Conservation (phyloP, 2,888 invertebrate species). For the Eupithecia insigniata region DNA sequence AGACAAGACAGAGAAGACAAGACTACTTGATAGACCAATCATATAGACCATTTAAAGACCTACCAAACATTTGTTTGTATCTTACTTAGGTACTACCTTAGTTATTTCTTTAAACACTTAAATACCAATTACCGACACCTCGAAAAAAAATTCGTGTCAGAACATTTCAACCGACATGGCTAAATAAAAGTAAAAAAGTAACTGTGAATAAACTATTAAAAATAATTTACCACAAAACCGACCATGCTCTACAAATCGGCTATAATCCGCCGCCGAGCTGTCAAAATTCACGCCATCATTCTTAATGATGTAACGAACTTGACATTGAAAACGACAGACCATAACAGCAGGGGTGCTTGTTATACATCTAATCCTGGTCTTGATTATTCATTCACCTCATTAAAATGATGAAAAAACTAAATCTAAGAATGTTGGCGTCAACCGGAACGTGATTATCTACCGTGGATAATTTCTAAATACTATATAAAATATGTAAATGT, state of each 20-base stretch:
- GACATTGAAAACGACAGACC: slow-evolving; percentile 45
- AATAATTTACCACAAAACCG: slow-evolving; percentile 4
- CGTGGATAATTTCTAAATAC: not conserved
- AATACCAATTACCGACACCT: not conserved
- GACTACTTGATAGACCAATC: not conserved
- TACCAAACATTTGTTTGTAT: not conserved
- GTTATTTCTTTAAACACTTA: not conserved
- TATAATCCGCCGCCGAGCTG: slow-evolving; percentile 49
- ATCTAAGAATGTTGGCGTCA: not conserved
- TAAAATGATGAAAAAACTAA: not conserved
- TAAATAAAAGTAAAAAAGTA: not conserved
- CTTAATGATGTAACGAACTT: slow-evolving; percentile 55
- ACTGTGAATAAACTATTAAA: not conserved
- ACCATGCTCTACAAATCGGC: slow-evolving; percentile 2
- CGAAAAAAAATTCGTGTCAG: not conserved
- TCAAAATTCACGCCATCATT: slow-evolving; percentile 56
- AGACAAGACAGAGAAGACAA: no score
- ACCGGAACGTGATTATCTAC: not conserved
- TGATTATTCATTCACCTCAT: not conserved
- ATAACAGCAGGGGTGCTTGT: slow-evolving; percentile 49
- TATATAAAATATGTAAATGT: not conserved
- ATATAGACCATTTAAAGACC: not conserved
- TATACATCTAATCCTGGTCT: not conserved
- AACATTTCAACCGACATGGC: not conserved
- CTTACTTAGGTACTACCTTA: no score